Evolutionary conservation across 2,113 vertebrate species (phyloP).

Genomic region (Centropus bengalensis): DNA sequence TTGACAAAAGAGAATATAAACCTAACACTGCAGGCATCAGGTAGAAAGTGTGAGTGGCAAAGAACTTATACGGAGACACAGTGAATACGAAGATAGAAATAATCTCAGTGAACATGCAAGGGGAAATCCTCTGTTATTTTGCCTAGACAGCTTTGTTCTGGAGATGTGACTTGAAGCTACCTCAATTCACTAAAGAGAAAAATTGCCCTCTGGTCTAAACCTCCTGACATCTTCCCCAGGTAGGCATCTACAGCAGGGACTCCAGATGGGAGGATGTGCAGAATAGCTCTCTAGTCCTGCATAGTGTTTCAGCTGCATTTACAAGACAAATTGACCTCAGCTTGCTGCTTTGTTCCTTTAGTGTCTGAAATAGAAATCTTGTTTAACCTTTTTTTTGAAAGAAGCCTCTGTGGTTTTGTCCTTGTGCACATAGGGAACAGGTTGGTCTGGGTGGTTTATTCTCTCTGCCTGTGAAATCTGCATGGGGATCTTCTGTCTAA

Average conservation of each 20-base stretch:
- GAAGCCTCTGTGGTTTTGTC: background rate
- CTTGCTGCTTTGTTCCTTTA: background rate
- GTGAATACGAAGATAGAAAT: background rate
- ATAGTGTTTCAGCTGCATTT: background rate
- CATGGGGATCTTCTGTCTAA: background rate
- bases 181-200: background rate
- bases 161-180: background rate
- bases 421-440: background rate
- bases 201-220: background rate
- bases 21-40: background rate
- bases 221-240: background rate
- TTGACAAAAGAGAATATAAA: background rate
- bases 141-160: background rate
- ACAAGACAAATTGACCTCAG: background rate
- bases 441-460: background rate
- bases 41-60: background rate
- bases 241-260: background rate
- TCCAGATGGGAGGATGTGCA: background rate
- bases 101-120: background rate
- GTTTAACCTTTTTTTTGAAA: background rate
- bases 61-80: background rate
- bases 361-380: background rate
- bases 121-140: background rate
- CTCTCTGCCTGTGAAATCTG: background rate
- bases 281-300: background rate